Percentiles rank a stretch among this genome's conserved stretches.
phyloP scores from a whole-genome alignment of 1,140 invertebrate species.

The Gonatopus flavifemur region DNA sequence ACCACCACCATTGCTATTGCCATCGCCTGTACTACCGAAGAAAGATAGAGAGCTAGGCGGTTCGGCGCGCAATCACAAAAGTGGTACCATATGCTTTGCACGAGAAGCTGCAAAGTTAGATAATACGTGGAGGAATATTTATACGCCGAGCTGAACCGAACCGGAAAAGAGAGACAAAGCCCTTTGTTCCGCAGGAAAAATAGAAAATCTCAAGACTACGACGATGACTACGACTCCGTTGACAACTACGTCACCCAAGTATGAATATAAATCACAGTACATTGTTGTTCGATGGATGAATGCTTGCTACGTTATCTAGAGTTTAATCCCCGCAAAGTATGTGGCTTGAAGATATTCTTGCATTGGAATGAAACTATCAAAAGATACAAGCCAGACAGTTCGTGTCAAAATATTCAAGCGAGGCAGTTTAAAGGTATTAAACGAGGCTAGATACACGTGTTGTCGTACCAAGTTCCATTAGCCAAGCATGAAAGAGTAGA shows the following conservation, averaged over 20 bases:
- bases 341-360: too few species aligned
- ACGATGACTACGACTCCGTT: too few species aligned
- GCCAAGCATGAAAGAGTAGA: background rate
- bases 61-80: conserved; percentile 23
- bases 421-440: conserved; percentile 11
- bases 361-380: conserved; percentile 17
- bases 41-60: too few species aligned
- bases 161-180: too few species aligned
- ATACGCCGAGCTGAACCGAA: conserved; percentile 9
- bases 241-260: too few species aligned
- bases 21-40: too few species aligned
- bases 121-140: conserved; percentile 15
- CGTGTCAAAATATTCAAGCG: conserved; percentile 24
- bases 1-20: too few species aligned
- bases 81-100: conserved; percentile 15
- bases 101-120: background rate
- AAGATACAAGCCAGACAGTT: conserved; percentile 6
- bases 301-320: too few species aligned
- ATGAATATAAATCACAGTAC: too few species aligned
- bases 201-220: too few species aligned
- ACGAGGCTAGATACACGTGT: conserved; percentile 19
- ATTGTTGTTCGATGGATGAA: too few species aligned
- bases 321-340: too few species aligned
- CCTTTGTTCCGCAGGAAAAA: conserved; percentile 17
- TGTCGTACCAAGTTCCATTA: conserved; percentile 40